Evolutionary conservation across 1,140 invertebrate species (phyloP).

Genomic region (Periplaneta americana): DNA sequence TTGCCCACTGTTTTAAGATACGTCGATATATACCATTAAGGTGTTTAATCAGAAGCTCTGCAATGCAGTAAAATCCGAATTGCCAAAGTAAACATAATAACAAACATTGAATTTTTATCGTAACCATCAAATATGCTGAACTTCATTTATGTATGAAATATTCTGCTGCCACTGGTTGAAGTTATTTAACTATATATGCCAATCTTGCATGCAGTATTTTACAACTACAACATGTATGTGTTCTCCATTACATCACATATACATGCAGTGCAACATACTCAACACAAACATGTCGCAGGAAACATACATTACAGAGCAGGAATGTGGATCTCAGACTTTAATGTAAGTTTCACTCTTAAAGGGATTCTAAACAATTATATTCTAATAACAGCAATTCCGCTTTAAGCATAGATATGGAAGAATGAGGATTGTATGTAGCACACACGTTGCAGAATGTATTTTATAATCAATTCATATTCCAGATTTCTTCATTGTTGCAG

Average conservation of each 20-base stretch:
- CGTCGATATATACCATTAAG: no score
- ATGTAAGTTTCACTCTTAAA: not conserved
- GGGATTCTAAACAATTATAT: not conserved
- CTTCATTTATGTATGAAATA: not conserved
- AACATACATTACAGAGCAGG: not conserved
- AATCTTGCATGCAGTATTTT: not conserved
- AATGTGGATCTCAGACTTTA: not conserved
- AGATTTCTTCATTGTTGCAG: not conserved
- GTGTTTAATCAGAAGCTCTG: no score
- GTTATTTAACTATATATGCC: not conserved
- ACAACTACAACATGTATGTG: not conserved
- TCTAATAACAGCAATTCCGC: not conserved
- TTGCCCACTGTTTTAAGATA: no score
- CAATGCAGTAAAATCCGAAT: no score
- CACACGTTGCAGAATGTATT: not conserved
- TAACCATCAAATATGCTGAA: not conserved
- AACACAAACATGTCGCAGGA: not conserved
- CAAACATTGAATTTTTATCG: no score
- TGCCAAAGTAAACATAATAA: no score
- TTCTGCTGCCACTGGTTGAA: not conserved
- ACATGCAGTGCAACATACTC: not conserved
- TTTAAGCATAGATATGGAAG: not conserved
- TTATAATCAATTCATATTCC: not conserved
- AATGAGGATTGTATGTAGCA: not conserved
- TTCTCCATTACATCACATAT: not conserved